Evolutionary conservation across 1,140 invertebrate genomes (phyloP), one percentile per base, ranked within the genome.

Genomic region (Hycleus phaleratus): DNA sequence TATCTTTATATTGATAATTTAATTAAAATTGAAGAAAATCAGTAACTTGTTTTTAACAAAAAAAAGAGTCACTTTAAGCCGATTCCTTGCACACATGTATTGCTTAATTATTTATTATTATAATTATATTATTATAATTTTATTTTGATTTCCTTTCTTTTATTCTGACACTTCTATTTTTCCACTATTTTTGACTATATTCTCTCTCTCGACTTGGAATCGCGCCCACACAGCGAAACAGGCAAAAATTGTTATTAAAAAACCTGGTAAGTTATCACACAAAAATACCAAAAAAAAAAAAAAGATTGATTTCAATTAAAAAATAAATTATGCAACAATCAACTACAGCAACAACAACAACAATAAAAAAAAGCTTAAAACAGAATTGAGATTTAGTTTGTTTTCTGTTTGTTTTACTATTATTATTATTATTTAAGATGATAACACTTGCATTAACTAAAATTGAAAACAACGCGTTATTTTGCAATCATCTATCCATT

Each of bases 131-230:
- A 18, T 18, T 18, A 18, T 18, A 18, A 18, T 18, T 18, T 18
- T 18, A 18, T 18, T 18, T 18, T 18, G 18, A 18, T 18, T 18
- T 18, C 70, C 69, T 71, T 73, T 74, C 70, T 68, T 71, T 71
- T 73, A 73, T 74, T 74, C 71, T 74, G 71, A 74, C 72, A 73
- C 71, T 74, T 74, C 71, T 74, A 73, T 74, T 73, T 74, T 73
- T 74, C 32, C 72, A 74, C 71, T 72, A 72, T 71, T 73, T 72
- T 65, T 71, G 65, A 71, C 71, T 74, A 74, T 73, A 71, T 71
- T 73, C 71, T 18, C 18, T 18, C 18, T 18, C 18, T 69, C 69
- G 9, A 32, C 69, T 73, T 72, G 72, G 72, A 71, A 70, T 73
- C 71, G 71, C 70, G 68, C 65, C 68, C 70, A 69, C 68, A 74